Evolutionary conservation across 2,888 invertebrate species (phyloP), one percentile per base, ranked within the genome.

Genomic region (Serripes groenlandicus): DNA sequence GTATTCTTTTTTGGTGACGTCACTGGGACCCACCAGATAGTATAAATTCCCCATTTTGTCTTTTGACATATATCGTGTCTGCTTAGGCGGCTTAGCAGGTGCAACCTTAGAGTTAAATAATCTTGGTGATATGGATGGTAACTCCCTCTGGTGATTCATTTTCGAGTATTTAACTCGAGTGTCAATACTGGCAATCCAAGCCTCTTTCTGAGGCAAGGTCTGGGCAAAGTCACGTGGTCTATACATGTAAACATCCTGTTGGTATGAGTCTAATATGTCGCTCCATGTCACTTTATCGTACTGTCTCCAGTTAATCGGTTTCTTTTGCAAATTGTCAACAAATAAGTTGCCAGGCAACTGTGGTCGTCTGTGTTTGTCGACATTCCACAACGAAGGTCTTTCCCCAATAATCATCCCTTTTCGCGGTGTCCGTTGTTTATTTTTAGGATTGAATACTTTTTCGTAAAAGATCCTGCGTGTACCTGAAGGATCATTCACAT

Each of bases 51-150:
- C 83, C 23, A 35, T 21, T 60, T 64, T 78, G 35, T 86, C 86
- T 66, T 76, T 81, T 7, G 81, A 75, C 18, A 82, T 23, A 32
- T 83, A 81, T 62, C 68, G 75, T 1, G 81, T 74, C 32, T 58
- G 62, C 21, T 37, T 58, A 3, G 81, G 76, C 4, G 62, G 81
- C 62, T 81, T 81, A 5, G 69, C 69, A 21, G 76, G 79, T 2
- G 66, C 37, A 18, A 74, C 66, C 32, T 71, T 79, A 5, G 83
- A 82, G 49, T 85, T 82, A 23, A 79, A 83, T 52, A 89, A 52
- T 64, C 85, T 86, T 0, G 79, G 84, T 7, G 89, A 87, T 23
- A 90, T 87, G 35, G 75, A 79, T 35, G 89, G 89, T 32, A 83
- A 66, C 34, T 75, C 74, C 26, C 76, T 32, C 58, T 72, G 70